Conservation (phyloP, 2,113 vertebrate genomes). For the Phalacrocorax brasilianus region DNA sequence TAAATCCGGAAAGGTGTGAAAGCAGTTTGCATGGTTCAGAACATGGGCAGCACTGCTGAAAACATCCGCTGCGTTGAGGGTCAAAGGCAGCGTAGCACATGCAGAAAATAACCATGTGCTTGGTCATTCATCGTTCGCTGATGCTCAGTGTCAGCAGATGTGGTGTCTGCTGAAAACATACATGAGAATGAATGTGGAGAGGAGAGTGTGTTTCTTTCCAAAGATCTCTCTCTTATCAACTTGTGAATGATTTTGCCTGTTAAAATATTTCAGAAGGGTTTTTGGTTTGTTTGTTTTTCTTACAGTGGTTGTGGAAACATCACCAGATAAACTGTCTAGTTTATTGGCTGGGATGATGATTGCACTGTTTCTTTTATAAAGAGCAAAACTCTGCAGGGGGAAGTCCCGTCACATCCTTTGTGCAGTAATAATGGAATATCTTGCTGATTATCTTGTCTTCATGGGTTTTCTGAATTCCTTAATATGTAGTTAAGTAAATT, state of each 20-base stretch:
- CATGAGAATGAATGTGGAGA: background rate
- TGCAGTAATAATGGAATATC: background rate
- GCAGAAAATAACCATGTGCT: background rate
- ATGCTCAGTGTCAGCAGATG: accelerated
- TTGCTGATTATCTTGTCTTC: background rate
- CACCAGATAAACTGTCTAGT: background rate
- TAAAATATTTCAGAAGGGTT: background rate
- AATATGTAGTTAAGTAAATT: background rate
- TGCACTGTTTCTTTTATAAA: background rate
- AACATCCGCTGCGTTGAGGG: background rate
- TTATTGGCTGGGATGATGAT: background rate
- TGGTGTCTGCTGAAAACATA: background rate
- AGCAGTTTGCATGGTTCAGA: background rate
- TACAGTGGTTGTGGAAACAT: background rate
- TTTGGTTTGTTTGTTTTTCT: background rate
- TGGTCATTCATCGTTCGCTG: background rate
- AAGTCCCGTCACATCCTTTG: background rate
- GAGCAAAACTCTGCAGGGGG: background rate
- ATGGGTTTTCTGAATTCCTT: background rate
- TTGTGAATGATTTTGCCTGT: background rate
- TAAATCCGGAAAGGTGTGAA: background rate
- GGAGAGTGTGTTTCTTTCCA: background rate
- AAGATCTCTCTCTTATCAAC: background rate
- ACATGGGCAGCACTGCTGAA: background rate
- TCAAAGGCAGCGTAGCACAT: accelerated